These are phyloP conservation scores for Sminthopsis crassicaudata DNA, from an alignment of 2,113 vertebrate genomes.

Conservation along the genomic window DNA sequence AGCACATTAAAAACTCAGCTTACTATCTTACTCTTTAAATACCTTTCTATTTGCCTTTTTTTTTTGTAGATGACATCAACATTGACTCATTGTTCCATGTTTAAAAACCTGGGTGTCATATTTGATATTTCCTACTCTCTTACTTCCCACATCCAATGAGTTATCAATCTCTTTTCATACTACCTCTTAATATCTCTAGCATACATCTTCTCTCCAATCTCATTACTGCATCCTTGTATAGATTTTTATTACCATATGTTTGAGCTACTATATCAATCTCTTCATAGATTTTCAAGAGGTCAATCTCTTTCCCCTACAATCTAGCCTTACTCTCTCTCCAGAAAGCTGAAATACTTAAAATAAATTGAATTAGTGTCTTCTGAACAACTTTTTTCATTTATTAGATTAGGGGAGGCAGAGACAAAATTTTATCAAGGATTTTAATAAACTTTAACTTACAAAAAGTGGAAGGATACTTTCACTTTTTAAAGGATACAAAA, in stretches of 20 bases:
- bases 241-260: background rate
- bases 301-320: background rate
- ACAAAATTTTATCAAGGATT: constrained; percentile 1
- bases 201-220: background rate
- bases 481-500: constrained; percentile 27
- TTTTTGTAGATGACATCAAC: background rate
- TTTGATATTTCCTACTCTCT: background rate
- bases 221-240: background rate
- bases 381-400: background rate
- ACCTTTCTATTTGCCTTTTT: background rate
- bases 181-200: background rate
- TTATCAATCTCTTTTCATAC: background rate
- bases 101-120: background rate
- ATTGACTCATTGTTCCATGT: background rate
- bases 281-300: background rate
- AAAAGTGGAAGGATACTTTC: constrained; percentile 26
- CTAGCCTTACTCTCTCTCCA: background rate
- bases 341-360: background rate
- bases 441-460: constrained; percentile 33
- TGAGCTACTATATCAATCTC: background rate
- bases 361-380: background rate
- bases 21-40: background rate
- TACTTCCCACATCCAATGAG: background rate
- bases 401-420: background rate
- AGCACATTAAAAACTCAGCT: background rate